These are phyloP conservation scores for Ctenochaetus hawaiiensis DNA, from an alignment of 2,797 vertebrate genomes.

Conservation along the genomic window DNA sequence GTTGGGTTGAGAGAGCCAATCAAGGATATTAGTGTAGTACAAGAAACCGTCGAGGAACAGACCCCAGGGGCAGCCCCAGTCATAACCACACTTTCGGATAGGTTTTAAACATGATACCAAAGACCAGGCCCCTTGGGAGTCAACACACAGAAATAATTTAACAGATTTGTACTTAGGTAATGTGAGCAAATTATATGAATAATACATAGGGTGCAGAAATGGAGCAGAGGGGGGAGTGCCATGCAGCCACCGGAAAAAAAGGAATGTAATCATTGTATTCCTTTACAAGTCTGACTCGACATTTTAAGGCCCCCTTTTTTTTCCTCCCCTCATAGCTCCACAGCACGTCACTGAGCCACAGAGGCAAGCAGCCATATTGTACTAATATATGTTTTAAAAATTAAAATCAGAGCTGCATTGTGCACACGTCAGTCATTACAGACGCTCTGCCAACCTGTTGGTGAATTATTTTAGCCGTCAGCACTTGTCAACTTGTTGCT, in stretches of 20 bases:
- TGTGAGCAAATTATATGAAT: constrained; percentile 86
- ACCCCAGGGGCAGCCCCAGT: constrained; percentile 88
- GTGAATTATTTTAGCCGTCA: constrained; percentile 43
- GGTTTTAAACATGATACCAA: constrained; percentile 87
- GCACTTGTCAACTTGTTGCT: constrained; percentile 78
- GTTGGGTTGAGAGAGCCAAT: constrained; percentile 92
- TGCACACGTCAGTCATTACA: constrained; percentile 25
- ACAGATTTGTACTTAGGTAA: constrained; percentile 86
- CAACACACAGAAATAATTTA: constrained; percentile 85
- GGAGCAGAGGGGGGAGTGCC: constrained; percentile 48
- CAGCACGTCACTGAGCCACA: constrained; percentile 62
- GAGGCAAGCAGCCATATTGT: constrained; percentile 71
- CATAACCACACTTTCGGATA: constrained; percentile 88
- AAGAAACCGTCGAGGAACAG: constrained; percentile 88
- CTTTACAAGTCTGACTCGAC: constrained; percentile 80
- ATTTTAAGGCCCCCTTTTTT: constrained; percentile 63
- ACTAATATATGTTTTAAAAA: constrained; percentile 38
- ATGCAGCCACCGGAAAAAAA: constrained; percentile 54
- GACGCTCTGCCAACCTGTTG: constrained; percentile 58
- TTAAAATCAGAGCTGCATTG: constrained; percentile 45
- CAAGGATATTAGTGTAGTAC: constrained; percentile 90
- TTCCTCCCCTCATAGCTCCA: constrained; percentile 21
- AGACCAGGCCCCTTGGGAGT: constrained; percentile 80
- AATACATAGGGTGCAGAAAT: constrained; percentile 77
- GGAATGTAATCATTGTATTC: constrained; percentile 65